A percentile compares a stretch with the other conserved stretches of the same genome.
Evolutionary conservation across 2,113 vertebrate genomes (phyloP).

Genomic region (Sarotherodon lohbergeri): DNA sequence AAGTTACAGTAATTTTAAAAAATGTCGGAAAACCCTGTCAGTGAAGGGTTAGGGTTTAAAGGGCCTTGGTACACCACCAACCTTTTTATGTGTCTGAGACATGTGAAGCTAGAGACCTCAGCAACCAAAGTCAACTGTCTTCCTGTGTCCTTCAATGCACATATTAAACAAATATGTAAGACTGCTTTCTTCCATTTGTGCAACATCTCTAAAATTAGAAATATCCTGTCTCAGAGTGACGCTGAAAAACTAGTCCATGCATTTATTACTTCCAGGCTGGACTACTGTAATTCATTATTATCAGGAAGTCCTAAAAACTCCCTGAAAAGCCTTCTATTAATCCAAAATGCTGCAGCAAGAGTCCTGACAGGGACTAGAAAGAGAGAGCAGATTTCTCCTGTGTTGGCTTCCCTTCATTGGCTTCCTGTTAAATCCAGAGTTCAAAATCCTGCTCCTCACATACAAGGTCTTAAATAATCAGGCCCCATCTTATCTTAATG

Average conservation of each 20-base stretch:
- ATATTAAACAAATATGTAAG: too few species aligned
- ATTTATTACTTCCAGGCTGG: neutral
- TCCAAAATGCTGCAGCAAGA: neutral
- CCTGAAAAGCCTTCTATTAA: neutral
- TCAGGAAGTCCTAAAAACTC: rapidly evolving
- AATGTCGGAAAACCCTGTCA: neutral
- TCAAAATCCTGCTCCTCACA: neutral
- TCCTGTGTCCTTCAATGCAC: too few species aligned
- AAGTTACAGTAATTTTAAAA: neutral
- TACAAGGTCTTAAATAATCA: neutral
- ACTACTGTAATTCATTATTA: rapidly evolving
- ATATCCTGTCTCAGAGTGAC: neutral
- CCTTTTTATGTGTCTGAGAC: neutral
- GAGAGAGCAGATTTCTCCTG: neutral
- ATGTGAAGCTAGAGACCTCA: too few species aligned
- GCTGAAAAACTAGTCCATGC: rapidly evolving
- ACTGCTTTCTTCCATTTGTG: neutral
- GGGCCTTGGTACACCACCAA: neutral
- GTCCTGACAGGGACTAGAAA: neutral
- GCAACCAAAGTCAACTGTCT: too few species aligned
- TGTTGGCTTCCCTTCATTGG: neutral
- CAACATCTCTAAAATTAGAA: neutral
- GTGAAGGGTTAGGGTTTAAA: neutral
- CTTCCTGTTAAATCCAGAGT: neutral
- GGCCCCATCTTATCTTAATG: neutral